Base-by-base conservation (phyloP, 2,797 vertebrate genomes). In the Typhlichthys subterraneus region DNA sequence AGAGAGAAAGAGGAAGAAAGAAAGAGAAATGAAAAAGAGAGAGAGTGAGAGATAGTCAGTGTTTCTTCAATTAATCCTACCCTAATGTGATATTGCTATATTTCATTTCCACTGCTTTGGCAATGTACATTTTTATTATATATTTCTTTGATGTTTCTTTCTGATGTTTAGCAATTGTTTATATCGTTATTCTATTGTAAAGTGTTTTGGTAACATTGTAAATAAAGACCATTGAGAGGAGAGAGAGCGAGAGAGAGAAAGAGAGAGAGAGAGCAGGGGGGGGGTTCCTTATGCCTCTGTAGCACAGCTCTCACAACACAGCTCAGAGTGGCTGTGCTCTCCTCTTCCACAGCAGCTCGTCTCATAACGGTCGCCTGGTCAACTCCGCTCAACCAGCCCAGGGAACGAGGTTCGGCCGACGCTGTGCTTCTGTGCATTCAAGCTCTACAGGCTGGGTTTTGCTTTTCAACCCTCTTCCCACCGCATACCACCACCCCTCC, bases 211-310 rank as follows among this genome's bases (percentile, higher is more conserved):
- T 3, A 23, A 23, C 23, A 23, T 23, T 23, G 23, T 23, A 23
- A 23, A 23, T 23, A 23, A 23, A 23, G 23, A 2, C 23, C 23
- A 23, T 23, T 23, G 23, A 23, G 23, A 23, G 23, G 23, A 23
- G 61, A 53, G 6, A 19, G 50, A n/a, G 31, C 9, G 23, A 23
- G 23, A 23, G 23, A 23, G 23, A 23, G 23, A 12, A 14, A 13
- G 42, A 14, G 33, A 42, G n/a, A n/a, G 53, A 2, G 50, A 69
- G 23, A 56, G 17, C 12, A 19, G 17, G 52, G 29, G 33, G 90
- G 93, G 93, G 88, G 91, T 88, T 90, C 91, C 92, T 89, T 81
- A 80, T 73, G 82, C 80, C 77, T 85, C 85, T 79, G 82, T 84
- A 92, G 86, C 55, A 48, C 88, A 83, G 71, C 81, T 83, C 58